Percentiles rank a stretch among this genome's conserved stretches.
Conservation (phyloP, 2,113 vertebrate species). For the Platanista minor region DNA sequence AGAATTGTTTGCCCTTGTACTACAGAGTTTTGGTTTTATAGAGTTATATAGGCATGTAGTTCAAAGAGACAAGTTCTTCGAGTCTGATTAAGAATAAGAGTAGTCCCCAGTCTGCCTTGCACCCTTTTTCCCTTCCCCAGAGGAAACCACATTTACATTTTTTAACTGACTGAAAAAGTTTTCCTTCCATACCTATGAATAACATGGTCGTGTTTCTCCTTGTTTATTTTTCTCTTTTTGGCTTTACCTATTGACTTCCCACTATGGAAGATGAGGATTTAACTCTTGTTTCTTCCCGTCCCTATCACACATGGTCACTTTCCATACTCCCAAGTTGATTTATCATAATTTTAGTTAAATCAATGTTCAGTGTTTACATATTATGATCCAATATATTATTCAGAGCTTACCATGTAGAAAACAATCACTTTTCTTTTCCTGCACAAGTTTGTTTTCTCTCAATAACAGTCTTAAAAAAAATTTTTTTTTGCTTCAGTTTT, state of each 20-base stretch:
- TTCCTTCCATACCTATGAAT: not conserved
- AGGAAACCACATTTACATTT: not conserved
- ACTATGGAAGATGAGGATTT: not conserved
- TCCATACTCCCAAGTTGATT: not conserved
- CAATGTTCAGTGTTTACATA: conserved; percentile 44
- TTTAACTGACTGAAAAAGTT: not conserved
- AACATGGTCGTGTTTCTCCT: not conserved
- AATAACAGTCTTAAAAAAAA: conserved; percentile 33
- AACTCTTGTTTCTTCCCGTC: not conserved
- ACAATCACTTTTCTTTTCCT: conserved; percentile 54
- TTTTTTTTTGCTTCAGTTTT: conserved; percentile 15
- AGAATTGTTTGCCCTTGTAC: not conserved
- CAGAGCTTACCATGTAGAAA: conserved; percentile 46
- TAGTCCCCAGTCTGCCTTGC: not conserved
- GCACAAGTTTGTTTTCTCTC: not conserved
- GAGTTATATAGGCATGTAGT: not conserved
- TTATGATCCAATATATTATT: conserved; percentile 22
- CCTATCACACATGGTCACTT: not conserved
- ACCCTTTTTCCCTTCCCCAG: not conserved
- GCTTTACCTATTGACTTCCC: not conserved
- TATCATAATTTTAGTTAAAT: conserved; percentile 30
- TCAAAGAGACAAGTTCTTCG: not conserved
- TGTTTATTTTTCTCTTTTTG: not conserved
- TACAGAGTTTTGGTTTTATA: not conserved
- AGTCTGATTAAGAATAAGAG: not conserved